Conservation (phyloP, 2,113 vertebrate genomes). For the Oreochromis tanganicae region DNA sequence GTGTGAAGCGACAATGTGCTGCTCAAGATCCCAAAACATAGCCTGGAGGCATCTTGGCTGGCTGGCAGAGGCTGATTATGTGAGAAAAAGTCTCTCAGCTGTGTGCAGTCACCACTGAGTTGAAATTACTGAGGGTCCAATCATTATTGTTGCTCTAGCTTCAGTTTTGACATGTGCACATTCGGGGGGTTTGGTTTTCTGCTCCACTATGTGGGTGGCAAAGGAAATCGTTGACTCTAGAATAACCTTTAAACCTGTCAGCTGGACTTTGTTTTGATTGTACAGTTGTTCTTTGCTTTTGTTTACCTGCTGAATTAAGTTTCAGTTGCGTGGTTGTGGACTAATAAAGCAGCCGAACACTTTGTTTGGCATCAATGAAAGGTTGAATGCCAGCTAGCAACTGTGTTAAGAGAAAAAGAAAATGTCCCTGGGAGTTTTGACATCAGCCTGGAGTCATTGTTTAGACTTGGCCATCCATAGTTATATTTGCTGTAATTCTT, state of each 20-base stretch:
- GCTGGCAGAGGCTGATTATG: slow-evolving; percentile 40
- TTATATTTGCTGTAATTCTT: slow-evolving; percentile 16
- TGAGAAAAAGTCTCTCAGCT: slow-evolving; percentile 41
- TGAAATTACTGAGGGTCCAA: slow-evolving; percentile 8
- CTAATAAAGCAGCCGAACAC: background rate
- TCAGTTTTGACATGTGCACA: slow-evolving; percentile 28
- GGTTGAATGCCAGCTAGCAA: background rate
- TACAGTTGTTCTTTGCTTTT: background rate
- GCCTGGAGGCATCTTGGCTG: slow-evolving; percentile 24
- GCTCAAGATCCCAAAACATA: slow-evolving; percentile 17
- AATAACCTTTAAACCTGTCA: background rate
- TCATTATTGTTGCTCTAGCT: slow-evolving; percentile 16
- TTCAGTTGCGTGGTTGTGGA: background rate
- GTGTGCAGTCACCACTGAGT: slow-evolving; percentile 6
- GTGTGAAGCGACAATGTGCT: slow-evolving; percentile 4
- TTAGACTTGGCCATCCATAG: background rate
- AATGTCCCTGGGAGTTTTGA: background rate
- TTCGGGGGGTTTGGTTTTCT: slow-evolving; percentile 19
- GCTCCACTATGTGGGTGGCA: slow-evolving; percentile 2
- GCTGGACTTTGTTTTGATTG: background rate
- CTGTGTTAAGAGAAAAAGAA: background rate
- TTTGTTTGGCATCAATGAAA: background rate
- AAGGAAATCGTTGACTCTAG: background rate
- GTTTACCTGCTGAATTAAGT: background rate
- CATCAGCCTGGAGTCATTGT: background rate